Evolutionary conservation across 2,888 invertebrate genomes (phyloP).

Genomic region (Liopterus haemorrhoidalis): DNA sequence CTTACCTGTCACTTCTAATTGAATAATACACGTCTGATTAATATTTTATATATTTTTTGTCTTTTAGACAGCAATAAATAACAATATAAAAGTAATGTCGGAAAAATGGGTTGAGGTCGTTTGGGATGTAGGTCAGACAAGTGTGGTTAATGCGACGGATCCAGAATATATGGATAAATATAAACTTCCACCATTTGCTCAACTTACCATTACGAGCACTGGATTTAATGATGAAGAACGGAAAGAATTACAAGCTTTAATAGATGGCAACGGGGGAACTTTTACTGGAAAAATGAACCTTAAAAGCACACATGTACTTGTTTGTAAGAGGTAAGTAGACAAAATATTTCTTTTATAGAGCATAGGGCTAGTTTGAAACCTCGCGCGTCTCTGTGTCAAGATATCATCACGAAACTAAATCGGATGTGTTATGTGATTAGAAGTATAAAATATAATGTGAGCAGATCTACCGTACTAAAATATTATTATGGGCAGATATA

Average conservation of each 20-base stretch:
- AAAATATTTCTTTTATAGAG: too few relatives aligned
- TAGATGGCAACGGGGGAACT: conserved; percentile 67
- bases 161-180: conserved; percentile 56
- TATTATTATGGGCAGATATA: too few relatives aligned
- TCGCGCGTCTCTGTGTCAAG: conserved; percentile 12
- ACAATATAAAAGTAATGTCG: conserved; percentile 66
- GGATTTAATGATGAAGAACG: conserved; percentile 62
- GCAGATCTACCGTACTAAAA: too few relatives aligned
- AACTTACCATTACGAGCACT: too few relatives aligned
- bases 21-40: conserved; percentile 4
- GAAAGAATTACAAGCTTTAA: conserved; percentile 56
- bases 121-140: conserved; percentile 64
- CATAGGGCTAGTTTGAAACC: too few relatives aligned
- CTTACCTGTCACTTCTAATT: too few relatives aligned
- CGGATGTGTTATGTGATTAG: too few relatives aligned
- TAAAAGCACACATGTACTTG: conserved; percentile 51
- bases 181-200: too few relatives aligned
- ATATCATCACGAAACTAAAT: conserved; percentile 6
- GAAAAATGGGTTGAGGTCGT: conserved; percentile 74
- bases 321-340: conserved; percentile 51
- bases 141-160: conserved; percentile 59
- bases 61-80: conserved; percentile 61
- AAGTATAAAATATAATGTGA: too few relatives aligned
- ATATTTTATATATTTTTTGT: conserved; percentile 20
- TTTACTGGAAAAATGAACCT: conserved; percentile 47